Evolutionary conservation across 2,888 invertebrate species (phyloP).

Genomic region (Sminthurides aquaticus): DNA sequence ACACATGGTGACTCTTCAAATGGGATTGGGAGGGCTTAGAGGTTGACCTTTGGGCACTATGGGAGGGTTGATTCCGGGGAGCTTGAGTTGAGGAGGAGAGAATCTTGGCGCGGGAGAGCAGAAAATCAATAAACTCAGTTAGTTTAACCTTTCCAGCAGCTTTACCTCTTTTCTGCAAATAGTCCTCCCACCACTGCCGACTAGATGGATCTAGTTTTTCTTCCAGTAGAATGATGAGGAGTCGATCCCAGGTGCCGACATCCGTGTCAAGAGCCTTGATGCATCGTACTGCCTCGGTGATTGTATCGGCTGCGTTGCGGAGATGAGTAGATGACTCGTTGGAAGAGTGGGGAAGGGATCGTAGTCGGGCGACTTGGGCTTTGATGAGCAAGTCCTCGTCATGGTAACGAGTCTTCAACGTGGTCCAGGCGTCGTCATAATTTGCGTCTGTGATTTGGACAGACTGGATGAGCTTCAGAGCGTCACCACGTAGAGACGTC

Average conservation of each 20-base stretch:
- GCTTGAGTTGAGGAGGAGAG: background rate
- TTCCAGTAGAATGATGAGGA: background rate
- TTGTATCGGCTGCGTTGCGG: background rate
- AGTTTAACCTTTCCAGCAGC: background rate
- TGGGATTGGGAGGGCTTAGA: background rate
- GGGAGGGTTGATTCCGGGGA: too few relatives aligned
- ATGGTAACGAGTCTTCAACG: background rate
- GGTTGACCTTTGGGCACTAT: too few relatives aligned
- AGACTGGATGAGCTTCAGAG: background rate
- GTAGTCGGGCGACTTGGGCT: background rate
- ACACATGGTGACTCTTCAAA: too few relatives aligned
- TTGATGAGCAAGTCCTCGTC: background rate
- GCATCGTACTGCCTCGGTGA: background rate
- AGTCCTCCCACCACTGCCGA: background rate
- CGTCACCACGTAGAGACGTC: background rate
- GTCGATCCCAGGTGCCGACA: background rate
- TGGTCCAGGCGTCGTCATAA: background rate
- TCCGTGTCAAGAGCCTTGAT: background rate
- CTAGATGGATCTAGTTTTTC: background rate
- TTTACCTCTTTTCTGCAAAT: background rate
- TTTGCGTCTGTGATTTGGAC: conserved; percentile 5
- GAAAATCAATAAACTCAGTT: background rate
- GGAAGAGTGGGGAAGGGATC: background rate
- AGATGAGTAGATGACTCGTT: background rate
- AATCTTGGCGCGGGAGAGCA: background rate